Conservation (phyloP, 2,888 invertebrate genomes). For the Drosophila limbata region DNA sequence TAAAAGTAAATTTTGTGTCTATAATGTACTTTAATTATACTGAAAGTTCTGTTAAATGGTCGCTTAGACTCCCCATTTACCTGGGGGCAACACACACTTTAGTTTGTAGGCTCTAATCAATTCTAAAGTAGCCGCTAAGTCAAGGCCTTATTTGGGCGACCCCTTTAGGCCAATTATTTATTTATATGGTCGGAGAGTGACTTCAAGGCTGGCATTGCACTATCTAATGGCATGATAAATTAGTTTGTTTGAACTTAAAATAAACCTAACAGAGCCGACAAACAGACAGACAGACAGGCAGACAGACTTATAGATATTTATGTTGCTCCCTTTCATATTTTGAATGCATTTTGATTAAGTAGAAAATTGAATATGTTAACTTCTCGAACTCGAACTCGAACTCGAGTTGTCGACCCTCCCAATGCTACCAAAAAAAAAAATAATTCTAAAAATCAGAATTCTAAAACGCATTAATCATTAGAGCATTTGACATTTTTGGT, state of each 20-base stretch:
- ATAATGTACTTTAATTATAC: slow-evolving; percentile 7
- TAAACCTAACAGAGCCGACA: slow-evolving; percentile 51
- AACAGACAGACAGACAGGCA: slow-evolving; percentile 6
- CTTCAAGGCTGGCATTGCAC: slow-evolving; percentile 66
- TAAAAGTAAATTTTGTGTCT: not conserved
- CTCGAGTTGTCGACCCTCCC: slow-evolving; percentile 31
- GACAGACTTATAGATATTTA: slow-evolving; percentile 16
- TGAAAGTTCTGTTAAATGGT: slow-evolving; percentile 8
- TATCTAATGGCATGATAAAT: slow-evolving; percentile 77
- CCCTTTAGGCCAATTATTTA: slow-evolving; percentile 69
- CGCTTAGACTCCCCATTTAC: not conserved
- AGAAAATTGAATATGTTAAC: slow-evolving; percentile 74
- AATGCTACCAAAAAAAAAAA: slow-evolving; percentile 16
- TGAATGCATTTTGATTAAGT: slow-evolving; percentile 73
- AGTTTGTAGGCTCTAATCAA: slow-evolving; percentile 39
- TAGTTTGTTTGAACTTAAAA: slow-evolving; percentile 71
- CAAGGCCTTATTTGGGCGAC: slow-evolving; percentile 49
- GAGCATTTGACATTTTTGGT: slow-evolving; percentile 61
- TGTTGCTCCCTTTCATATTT: slow-evolving; percentile 69
- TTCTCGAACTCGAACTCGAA: slow-evolving; percentile 53
- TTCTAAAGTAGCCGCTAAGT: slow-evolving; percentile 43
- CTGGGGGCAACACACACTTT: not conserved
- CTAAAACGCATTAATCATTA: slow-evolving; percentile 69
- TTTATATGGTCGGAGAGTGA: slow-evolving; percentile 45
- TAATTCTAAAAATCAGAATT: slow-evolving; percentile 31